Conservation (phyloP, 2,888 invertebrate species). For the Crepidodera aurea region DNA sequence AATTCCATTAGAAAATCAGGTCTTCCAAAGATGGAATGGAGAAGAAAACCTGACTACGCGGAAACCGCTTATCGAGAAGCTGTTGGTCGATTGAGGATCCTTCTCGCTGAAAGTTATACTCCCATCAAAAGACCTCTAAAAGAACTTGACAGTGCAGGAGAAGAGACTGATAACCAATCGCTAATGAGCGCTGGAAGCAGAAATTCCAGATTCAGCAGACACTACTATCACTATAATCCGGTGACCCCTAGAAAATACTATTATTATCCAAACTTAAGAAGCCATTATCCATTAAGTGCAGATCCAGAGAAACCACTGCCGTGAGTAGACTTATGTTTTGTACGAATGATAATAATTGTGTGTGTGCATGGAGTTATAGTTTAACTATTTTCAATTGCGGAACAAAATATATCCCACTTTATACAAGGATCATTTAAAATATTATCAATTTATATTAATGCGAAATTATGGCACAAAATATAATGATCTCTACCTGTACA, state of each 20-base stretch:
- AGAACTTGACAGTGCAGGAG: constrained; percentile 65
- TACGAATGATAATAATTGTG: no score
- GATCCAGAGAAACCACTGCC: constrained; percentile 35
- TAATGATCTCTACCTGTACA: no score
- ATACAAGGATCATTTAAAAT: no score
- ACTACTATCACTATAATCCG: constrained; percentile 45
- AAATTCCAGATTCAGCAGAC: constrained; percentile 45
- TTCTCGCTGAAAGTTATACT: constrained; percentile 79
- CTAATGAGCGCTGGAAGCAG: constrained; percentile 59
- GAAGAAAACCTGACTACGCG: constrained; percentile 76
- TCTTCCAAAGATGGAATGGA: constrained; percentile 62
- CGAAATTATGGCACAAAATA: no score
- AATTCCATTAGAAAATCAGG: constrained; percentile 57
- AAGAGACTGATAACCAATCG: constrained; percentile 68
- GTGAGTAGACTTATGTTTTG: constrained; percentile 29
- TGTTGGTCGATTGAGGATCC: constrained; percentile 78
- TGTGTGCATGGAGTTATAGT: no score
- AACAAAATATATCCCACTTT: no score
- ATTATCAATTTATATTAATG: no score
- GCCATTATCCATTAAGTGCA: constrained; percentile 22
- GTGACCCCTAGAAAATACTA: constrained; percentile 45
- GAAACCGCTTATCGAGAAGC: constrained; percentile 87
- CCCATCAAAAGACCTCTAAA: constrained; percentile 62
- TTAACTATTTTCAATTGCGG: no score
- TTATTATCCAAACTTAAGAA: constrained; percentile 46